Base-by-base conservation (phyloP, 2,113 vertebrate genomes). In the Candoia aspera region DNA sequence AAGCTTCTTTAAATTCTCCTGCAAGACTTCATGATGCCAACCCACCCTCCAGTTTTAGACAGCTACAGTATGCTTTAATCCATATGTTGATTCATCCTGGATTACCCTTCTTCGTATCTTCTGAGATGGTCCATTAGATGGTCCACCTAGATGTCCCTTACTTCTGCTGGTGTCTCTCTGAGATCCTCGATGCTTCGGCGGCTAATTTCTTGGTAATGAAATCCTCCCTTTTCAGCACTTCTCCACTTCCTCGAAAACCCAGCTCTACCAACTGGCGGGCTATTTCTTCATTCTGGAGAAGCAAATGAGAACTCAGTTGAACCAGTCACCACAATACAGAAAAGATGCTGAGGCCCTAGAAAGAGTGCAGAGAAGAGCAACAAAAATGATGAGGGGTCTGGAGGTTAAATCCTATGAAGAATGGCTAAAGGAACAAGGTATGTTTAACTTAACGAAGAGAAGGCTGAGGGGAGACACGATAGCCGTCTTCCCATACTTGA, bases 211-310 rank as follows among this genome's bases (percentile, higher is more conserved):
- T 97, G 86, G 97, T 97, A 96, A 98, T 96, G 54, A 98, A 98
- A 90, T 98, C 98, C 96, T 98, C 97, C 92, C 97, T 97, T 94
- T 95, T 98, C 91, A 98, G 95, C 83, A 98, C 97, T 87, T 97
- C 96, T 23, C 97, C 96, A 1, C 97, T 98, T 87, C 98, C 98
- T 59, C 97, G 93, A 96, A 98, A 97, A 92, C 98, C 98, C 68
- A 97, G 96, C 96, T 98, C 98, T 96, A 98, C 98, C 97, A 98
- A 90, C 97, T 98, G 98, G 91, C 97, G 97, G 42, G 97, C 98
- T 95, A 98, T 91, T 90, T 95, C 96, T 96, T 98, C 96, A 94
- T 97, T 97, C 98, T 99, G 92, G 8, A 49, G 92, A 92, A 64
- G 29, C 24, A 10, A 46, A 53, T 1, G 6, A 9, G 17, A 79